phyloP scores from a whole-genome alignment of 1,140 invertebrate species.

The Drosophila pectinifera region DNA sequence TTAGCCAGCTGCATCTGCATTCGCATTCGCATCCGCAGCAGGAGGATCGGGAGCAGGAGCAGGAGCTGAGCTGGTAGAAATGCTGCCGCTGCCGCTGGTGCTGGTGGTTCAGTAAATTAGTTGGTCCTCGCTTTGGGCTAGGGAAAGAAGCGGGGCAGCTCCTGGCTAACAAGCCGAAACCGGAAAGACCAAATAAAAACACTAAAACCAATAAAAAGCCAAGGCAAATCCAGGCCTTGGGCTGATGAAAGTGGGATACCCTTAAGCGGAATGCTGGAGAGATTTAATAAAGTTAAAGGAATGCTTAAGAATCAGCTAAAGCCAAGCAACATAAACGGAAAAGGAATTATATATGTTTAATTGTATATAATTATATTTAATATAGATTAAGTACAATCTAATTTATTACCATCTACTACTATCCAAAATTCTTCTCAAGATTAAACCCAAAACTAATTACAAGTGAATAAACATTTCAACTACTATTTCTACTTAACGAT shows the following conservation, averaged over 20 bases:
- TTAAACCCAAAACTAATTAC: no score
- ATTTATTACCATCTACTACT: no score
- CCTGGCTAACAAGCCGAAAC: conserved; percentile 49
- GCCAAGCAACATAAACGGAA: not conserved
- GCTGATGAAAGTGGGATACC: conserved; percentile 31
- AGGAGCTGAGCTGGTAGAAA: not conserved
- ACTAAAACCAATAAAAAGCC: conserved; percentile 50
- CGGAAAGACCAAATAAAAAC: conserved; percentile 47
- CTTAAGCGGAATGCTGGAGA: not conserved
- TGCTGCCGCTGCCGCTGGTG: no score
- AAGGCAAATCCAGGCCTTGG: conserved; percentile 13
- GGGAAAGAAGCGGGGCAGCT: conserved; percentile 24
- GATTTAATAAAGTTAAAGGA: conserved; percentile 10
- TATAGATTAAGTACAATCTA: no score
- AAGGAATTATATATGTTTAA: not conserved
- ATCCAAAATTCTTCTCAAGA: no score
- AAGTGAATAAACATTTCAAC: no score
- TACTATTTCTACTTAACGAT: no score
- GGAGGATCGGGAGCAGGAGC: not conserved
- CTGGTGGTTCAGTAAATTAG: conserved; percentile 63
- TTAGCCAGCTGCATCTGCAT: conserved; percentile 30
- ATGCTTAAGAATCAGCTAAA: not conserved
- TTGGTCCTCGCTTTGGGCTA: conserved; percentile 42
- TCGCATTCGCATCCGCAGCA: not conserved
- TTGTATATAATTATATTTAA: no score